Conservation (phyloP, 2,113 vertebrate genomes). For the Gallinago media region DNA sequence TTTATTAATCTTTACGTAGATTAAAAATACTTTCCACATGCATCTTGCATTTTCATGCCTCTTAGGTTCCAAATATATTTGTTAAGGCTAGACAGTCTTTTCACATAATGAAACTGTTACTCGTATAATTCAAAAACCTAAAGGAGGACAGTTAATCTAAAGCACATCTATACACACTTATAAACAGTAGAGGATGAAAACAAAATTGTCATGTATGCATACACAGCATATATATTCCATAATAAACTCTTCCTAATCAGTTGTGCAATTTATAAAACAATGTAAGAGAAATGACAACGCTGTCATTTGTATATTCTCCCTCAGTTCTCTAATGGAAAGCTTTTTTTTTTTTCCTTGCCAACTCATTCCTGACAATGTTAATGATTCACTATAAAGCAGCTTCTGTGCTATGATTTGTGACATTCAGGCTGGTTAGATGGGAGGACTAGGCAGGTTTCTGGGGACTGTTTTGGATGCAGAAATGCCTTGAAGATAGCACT, state of each 20-base stretch:
- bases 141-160: constrained; percentile 40
- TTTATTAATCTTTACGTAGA: constrained; percentile 27
- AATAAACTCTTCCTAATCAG: constrained; percentile 80
- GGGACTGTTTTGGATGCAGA: constrained; percentile 95
- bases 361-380: constrained; percentile 98
- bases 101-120: constrained; percentile 41
- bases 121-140: constrained; percentile 13
- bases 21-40: constrained; percentile 3
- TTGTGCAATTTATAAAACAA: constrained; percentile 77
- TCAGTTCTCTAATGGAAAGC: constrained; percentile 83
- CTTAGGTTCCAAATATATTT: not conserved
- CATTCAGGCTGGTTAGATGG: constrained; percentile 91
- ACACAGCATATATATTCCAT: constrained; percentile 52
- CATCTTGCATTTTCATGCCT: not conserved
- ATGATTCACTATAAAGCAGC: constrained; percentile 96
- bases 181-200: constrained; percentile 60
- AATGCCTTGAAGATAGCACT: constrained; percentile 98
- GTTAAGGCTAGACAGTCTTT: not conserved
- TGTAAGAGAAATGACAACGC: constrained; percentile 78
- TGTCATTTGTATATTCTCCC: constrained; percentile 83
- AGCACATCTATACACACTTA: not conserved
- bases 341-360: constrained; percentile 84
- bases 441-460: constrained; percentile 93
- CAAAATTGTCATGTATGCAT: constrained; percentile 66
- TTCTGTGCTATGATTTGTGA: constrained; percentile 95